These are phyloP conservation scores for Volucella inflata DNA, from an alignment of 2,888 invertebrate genomes.

Conservation along the genomic window DNA sequence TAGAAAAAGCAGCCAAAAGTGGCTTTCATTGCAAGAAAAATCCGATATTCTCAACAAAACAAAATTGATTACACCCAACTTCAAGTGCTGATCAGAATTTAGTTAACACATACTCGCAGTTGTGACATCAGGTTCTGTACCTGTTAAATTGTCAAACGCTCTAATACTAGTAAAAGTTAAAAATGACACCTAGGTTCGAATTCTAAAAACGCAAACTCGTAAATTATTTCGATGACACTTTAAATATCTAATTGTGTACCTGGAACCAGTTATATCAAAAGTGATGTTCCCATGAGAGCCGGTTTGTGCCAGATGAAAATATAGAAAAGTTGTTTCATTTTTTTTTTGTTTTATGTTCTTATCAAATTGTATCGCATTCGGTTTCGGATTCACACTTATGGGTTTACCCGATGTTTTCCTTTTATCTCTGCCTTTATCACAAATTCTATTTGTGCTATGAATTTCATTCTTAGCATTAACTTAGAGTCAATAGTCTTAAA, in stretches of 20 bases:
- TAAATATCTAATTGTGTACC: background rate
- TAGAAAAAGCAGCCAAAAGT: too few relatives aligned
- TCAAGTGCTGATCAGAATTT: too few relatives aligned
- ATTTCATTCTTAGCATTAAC: conserved; percentile 1
- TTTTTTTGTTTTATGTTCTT: background rate
- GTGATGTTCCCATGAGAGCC: conserved; percentile 22
- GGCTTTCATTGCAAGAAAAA: too few relatives aligned
- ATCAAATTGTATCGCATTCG: conserved; percentile 10
- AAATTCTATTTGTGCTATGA: background rate
- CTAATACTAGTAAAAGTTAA: too few relatives aligned
- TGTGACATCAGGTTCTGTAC: too few relatives aligned
- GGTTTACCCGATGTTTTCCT: background rate
- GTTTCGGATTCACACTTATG: background rate
- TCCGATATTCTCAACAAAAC: too few relatives aligned
- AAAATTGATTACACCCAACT: too few relatives aligned
- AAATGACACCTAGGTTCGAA: too few relatives aligned
- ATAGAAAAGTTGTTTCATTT: background rate
- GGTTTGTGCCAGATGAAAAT: conserved; percentile 32
- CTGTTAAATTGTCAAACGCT: too few relatives aligned
- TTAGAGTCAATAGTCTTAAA: conserved; percentile 3
- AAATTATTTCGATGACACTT: conserved; percentile 34
- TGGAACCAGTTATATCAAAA: conserved; percentile 33
- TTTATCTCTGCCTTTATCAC: background rate
- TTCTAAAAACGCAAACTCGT: background rate
- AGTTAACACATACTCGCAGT: too few relatives aligned